These are phyloP conservation scores for Dorcus parallelipipedus DNA, from an alignment of 2,888 invertebrate species.

Conservation along the genomic window DNA sequence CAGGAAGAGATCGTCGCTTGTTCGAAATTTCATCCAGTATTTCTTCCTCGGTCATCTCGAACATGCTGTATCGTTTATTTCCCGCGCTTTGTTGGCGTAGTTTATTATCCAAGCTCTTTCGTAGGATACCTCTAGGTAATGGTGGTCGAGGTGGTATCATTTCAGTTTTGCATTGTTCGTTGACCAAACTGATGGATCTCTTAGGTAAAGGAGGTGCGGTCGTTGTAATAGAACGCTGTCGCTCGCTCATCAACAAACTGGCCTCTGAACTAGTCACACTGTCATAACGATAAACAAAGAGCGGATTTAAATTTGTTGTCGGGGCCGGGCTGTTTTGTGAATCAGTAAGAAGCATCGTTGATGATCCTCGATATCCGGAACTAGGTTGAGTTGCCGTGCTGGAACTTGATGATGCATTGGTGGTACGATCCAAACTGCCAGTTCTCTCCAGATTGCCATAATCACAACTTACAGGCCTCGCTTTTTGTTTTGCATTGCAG, in stretches of 20 bases:
- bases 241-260: conserved; percentile 58
- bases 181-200: conserved; percentile 62
- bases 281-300: conserved; percentile 81
- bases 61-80: conserved; percentile 73
- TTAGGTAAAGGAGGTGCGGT: conserved; percentile 60
- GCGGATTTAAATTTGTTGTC: conserved; percentile 61
- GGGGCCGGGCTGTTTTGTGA: conserved; percentile 67
- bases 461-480: conserved; percentile 60
- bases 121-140: conserved; percentile 68
- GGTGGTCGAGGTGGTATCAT: conserved; percentile 67
- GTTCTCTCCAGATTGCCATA: conserved; percentile 54
- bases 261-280: conserved; percentile 72
- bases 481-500: conserved; percentile 47
- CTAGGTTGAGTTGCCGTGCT: conserved; percentile 77
- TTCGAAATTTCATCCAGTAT: conserved; percentile 48
- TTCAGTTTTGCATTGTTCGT: conserved; percentile 46
- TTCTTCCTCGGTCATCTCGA: conserved; percentile 62
- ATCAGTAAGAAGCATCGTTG: conserved; percentile 76
- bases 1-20: conserved; percentile 73
- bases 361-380: conserved; percentile 83
- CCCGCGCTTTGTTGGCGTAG: conserved; percentile 48
- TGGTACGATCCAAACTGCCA: conserved; percentile 41
- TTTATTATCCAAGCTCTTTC: conserved; percentile 60
- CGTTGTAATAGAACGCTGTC: conserved; percentile 49
- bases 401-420: conserved; percentile 63